Evolutionary conservation across 2,113 vertebrate species (phyloP).

Genomic region (Alectura lathami): DNA sequence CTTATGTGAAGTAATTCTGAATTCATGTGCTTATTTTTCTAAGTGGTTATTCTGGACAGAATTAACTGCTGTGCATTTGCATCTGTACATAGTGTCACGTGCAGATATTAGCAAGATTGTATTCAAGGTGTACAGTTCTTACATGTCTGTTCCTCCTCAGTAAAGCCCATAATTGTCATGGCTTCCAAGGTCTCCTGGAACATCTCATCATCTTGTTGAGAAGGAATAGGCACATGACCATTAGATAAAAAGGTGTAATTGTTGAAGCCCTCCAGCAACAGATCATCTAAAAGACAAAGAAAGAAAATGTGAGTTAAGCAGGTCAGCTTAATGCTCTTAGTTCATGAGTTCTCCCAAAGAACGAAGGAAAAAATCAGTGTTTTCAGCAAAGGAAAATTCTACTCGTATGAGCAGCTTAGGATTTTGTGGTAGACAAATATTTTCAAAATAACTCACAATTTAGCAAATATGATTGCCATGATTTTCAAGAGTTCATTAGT

Average conservation of each 20-base stretch:
- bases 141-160: conserved; percentile 87
- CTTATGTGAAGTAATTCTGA: not conserved
- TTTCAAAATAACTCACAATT: not conserved
- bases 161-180: conserved; percentile 96
- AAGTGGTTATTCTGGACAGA: not conserved
- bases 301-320: not conserved
- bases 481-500: not conserved
- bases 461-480: not conserved
- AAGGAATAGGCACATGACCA: conserved; percentile 88
- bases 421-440: not conserved
- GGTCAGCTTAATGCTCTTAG: not conserved
- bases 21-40: not conserved
- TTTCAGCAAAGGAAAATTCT: not conserved
- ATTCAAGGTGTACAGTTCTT: no score
- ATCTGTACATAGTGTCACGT: not conserved
- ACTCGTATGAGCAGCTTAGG: not conserved
- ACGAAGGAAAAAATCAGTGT: not conserved
- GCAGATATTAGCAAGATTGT: no score
- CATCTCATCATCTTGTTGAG: conserved; percentile 90
- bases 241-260: conserved; percentile 88
- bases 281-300: conserved; percentile 79
- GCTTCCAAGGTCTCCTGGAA: conserved; percentile 92
- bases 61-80: not conserved
- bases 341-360: not conserved
- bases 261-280: conserved; percentile 88